Conservation (phyloP, 2,797 vertebrate genomes). For the Sebastes melanostomus region DNA sequence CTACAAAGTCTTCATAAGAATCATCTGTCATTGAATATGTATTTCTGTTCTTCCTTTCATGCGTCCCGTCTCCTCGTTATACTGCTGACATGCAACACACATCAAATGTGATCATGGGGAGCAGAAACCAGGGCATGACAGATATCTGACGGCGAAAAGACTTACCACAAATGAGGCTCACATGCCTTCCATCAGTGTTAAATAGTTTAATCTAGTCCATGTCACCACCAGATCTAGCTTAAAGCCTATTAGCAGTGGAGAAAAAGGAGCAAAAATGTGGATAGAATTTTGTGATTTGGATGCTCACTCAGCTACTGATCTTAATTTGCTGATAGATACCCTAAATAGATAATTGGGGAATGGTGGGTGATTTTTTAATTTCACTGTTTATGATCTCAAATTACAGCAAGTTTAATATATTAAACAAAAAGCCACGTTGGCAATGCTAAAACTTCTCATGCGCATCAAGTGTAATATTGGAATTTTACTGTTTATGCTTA, state of each 20-base stretch:
- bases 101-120: constrained; percentile 30
- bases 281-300: background rate
- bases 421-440: background rate
- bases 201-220: background rate
- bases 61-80: constrained; percentile 24
- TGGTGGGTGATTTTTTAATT: constrained; percentile 30
- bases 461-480: background rate
- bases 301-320: background rate
- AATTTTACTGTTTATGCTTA: constrained; percentile 5
- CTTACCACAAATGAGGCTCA: background rate
- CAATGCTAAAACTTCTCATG: background rate
- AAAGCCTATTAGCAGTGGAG: background rate
- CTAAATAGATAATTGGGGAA: background rate
- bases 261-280: background rate
- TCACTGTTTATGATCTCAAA: constrained; percentile 27
- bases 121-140: constrained; percentile 21
- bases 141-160: constrained; percentile 25
- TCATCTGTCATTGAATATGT: constrained; percentile 13
- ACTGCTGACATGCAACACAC: constrained; percentile 20
- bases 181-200: background rate
- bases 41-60: constrained; percentile 25
- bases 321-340: constrained; percentile 1
- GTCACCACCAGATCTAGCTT: background rate
- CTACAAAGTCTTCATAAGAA: background rate
- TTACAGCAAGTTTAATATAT: background rate